Evolutionary conservation across 2,113 vertebrate species (phyloP).

Genomic region (Anthoscopus minutus): DNA sequence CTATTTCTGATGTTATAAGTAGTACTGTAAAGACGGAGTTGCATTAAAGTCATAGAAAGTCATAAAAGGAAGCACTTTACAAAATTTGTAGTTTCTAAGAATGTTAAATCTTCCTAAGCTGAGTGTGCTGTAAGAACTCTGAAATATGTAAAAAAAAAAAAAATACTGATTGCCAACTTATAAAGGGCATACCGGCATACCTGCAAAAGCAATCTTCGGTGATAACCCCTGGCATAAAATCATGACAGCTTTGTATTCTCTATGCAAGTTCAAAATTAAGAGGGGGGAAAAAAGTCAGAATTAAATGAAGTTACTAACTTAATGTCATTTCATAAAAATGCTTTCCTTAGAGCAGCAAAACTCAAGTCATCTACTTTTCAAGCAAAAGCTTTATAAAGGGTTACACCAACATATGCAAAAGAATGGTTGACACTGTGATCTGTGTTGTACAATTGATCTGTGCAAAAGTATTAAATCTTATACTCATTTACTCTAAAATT

Average conservation of each 20-base stretch:
- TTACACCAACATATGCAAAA: background rate
- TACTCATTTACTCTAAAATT: background rate
- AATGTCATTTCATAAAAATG: background rate
- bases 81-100: background rate
- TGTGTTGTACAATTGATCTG: too few species aligned
- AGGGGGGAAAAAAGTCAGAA: background rate
- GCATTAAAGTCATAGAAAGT: background rate
- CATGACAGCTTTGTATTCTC: background rate
- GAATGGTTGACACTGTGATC: background rate
- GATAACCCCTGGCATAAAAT: background rate
- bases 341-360: background rate
- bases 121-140: background rate
- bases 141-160: background rate
- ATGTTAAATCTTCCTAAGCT: conserved; percentile 10
- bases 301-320: background rate
- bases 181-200: background rate
- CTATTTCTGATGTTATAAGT: background rate
- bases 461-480: background rate
- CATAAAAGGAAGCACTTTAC: conserved; percentile 23
- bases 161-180: background rate
- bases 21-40: background rate
- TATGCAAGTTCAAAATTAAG: background rate
- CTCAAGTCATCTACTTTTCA: background rate
- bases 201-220: background rate
- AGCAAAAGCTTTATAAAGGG: background rate